Evolutionary conservation across 2,113 vertebrate genomes (phyloP), one percentile per base, ranked within the genome.

Genomic region (Anas platyrhynchos): DNA sequence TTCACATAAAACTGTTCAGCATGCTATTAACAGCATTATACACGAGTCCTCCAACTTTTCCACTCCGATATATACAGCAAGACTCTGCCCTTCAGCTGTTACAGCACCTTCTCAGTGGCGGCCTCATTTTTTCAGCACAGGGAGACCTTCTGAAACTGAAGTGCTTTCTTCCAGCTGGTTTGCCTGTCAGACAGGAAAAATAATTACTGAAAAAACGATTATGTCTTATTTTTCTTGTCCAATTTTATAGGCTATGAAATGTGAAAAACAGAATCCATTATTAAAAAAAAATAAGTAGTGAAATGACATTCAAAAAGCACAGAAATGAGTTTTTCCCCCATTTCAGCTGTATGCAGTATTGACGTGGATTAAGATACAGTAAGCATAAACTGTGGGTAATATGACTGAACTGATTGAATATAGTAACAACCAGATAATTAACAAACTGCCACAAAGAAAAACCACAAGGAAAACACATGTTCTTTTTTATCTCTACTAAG

Each of bases 141-240:
- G 59, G 56, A 78, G 46, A 31, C 15, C 38, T 91, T 68, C 87
- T 48, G 56, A 66, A 87, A 71, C 5, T 41, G 36, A 43, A 21
- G 43, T 38, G 23, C 85, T 86, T 85, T 91, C 94, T 95, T 95
- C 86, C 91, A 93, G 85, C 54, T 36, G 59, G 27, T 66, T 83
- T 93, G 63, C 89, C 93, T 97, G 86, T 92, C 56, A 94, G 76
- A 93, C 11, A 86, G 81, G 18, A 72, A 81, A 85, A 89, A 61
- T 32, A 50, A 59, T 78, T 55, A 36, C 2, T 76, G 54, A 68
- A 72, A 79, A 92, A 16, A 3, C 11, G 9, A 58, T 41, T 17
- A 36, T 8, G 2, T 52, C 7, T 18, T 38, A 52, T n/a, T 85
- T 68, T 73, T 65, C 43, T 50, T 83, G 9, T 31, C 48, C n/a